Evolutionary conservation across 2,888 invertebrate species (phyloP).

Genomic region (Cephalotes varians): DNA sequence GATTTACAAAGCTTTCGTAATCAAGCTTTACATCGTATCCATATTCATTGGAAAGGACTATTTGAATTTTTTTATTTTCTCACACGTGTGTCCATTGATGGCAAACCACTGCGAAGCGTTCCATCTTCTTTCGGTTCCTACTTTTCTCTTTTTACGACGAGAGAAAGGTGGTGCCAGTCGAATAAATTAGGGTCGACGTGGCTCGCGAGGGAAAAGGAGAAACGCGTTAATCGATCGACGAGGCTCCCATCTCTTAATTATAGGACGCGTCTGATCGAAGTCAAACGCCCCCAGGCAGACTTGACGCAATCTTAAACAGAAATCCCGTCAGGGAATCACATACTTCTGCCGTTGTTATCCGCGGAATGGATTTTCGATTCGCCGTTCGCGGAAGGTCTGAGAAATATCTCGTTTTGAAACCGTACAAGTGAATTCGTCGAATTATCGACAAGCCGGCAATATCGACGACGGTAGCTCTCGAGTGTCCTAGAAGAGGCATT

Average conservation of each 20-base stretch:
- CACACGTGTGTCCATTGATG: conserved; percentile 56
- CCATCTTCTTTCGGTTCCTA: conserved; percentile 44
- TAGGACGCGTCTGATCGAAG: conserved; percentile 26
- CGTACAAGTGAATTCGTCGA: conserved; percentile 25
- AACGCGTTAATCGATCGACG: conserved; percentile 59
- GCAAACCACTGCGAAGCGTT: conserved; percentile 63
- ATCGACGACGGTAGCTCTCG: conserved; percentile 30
- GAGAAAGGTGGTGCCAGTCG: conserved; percentile 22
- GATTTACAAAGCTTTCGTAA: conserved; percentile 65
- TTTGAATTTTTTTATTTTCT: conserved; percentile 73
- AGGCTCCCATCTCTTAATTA: conserved; percentile 62
- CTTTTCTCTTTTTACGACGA: conserved; percentile 11
- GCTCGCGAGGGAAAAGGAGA: conserved; percentile 12
- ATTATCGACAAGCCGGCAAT: conserved; percentile 48
- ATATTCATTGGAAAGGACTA: conserved; percentile 74
- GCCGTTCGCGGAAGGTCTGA: background rate
- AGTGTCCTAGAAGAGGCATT: conserved; percentile 35
- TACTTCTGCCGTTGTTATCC: conserved; percentile 18
- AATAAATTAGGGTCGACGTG: conserved; percentile 21
- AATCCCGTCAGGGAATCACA: background rate
- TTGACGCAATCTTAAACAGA: conserved; percentile 1
- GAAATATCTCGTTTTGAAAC: conserved; percentile 23
- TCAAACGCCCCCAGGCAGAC: background rate
- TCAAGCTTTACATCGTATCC: conserved; percentile 60
- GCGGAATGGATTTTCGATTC: conserved; percentile 6